A percentile compares a stretch with the other conserved stretches of the same genome.
Conservation (phyloP, 2,888 invertebrate species). For the Mimas tiliae region DNA sequence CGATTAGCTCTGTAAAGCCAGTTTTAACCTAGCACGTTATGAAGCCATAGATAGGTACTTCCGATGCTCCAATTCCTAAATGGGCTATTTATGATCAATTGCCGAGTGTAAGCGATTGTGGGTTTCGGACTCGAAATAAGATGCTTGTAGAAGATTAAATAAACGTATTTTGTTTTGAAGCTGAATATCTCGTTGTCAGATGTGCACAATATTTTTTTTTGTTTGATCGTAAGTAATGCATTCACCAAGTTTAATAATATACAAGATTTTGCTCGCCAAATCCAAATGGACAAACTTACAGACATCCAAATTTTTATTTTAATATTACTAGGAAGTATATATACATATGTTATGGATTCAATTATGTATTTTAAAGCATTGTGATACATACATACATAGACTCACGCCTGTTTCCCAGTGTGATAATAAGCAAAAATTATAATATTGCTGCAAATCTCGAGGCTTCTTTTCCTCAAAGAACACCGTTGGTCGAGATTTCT, state of each 20-base stretch:
- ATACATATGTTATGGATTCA: no score
- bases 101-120: slow-evolving; percentile 2
- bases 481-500: no score
- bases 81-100: slow-evolving; percentile 21
- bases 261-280: no score
- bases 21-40: neutral
- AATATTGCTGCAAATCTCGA: no score
- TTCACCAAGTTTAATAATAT: neutral
- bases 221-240: neutral
- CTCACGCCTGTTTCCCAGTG: no score
- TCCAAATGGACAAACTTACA: no score
- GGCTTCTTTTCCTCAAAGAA: no score
- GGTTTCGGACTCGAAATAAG: neutral
- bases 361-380: no score
- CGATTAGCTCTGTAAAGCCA: neutral
- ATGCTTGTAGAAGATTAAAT: neutral
- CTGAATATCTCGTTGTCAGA: neutral
- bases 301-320: no score
- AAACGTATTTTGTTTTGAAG: neutral
- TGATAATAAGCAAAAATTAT: no score
- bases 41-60: slow-evolving; percentile 22
- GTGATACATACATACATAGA: no score
- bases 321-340: no score
- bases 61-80: slow-evolving; percentile 21
- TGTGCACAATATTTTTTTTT: neutral